Evolutionary conservation across 2,113 vertebrate genomes (phyloP).

Genomic region (Labrus mixtus): DNA sequence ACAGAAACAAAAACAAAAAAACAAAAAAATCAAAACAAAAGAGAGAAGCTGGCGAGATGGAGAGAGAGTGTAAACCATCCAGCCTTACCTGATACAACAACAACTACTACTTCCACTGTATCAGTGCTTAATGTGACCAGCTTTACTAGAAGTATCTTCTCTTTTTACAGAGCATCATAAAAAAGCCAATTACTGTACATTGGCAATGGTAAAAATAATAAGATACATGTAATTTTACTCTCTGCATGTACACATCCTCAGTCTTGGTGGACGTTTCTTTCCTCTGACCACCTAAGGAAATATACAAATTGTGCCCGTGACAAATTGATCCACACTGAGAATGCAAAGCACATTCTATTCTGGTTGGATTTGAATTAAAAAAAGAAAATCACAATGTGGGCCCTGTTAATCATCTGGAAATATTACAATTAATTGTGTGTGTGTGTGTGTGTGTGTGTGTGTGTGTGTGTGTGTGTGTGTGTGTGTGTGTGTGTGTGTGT

Average conservation of each 20-base stretch:
- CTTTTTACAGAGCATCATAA: background rate
- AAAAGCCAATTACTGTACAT: background rate
- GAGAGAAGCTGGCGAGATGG: background rate
- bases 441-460: constrained; percentile 21
- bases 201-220: background rate
- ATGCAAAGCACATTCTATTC: constrained; percentile 45
- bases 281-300: constrained; percentile 42
- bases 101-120: background rate
- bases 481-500: constrained; percentile 23
- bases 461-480: constrained; percentile 23
- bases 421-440: constrained; percentile 7
- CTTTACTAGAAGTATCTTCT: background rate
- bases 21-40: constrained; percentile 49
- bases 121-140: background rate
- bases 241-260: background rate
- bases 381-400: constrained; percentile 41
- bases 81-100: background rate
- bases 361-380: constrained; percentile 35
- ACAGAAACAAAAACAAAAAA: constrained; percentile 60
- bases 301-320: constrained; percentile 37
- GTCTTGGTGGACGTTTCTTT: background rate
- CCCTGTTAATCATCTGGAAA: constrained; percentile 49
- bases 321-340: constrained; percentile 39
- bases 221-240: background rate
- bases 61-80: background rate